Percentiles rank a stretch among this genome's conserved stretches.
phyloP scores from a whole-genome alignment of 2,113 vertebrate species.

The Tragelaphus buxtoni region DNA sequence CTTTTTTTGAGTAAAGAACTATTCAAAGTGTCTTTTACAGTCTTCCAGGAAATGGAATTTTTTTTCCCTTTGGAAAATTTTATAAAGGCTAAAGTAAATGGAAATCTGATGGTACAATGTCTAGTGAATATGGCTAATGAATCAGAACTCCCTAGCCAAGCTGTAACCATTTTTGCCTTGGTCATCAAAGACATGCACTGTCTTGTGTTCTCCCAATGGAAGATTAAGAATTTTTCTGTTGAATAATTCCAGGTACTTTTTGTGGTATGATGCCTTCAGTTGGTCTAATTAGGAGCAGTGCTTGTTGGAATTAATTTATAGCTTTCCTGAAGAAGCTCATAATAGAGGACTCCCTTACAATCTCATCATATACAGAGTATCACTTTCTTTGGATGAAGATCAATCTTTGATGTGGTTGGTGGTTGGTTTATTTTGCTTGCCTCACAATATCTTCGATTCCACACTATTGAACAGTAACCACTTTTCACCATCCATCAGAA shows the following conservation, averaged over 20 bases:
- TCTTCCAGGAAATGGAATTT: neutral
- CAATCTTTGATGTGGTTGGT: neutral
- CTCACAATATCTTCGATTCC: neutral
- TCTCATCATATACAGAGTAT: neutral
- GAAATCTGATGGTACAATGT: neutral
- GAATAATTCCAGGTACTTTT: neutral
- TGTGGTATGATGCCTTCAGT: neutral
- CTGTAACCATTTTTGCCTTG: neutral
- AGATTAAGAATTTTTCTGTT: neutral
- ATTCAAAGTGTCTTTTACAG: neutral
- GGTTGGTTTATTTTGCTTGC: neutral
- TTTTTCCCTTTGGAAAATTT: neutral
- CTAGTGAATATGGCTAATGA: neutral
- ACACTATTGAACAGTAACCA: neutral
- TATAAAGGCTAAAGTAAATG: neutral
- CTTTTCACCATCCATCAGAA: neutral
- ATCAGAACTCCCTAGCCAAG: neutral
- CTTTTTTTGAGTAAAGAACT: neutral
- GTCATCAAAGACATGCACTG: neutral
- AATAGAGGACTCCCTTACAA: neutral
- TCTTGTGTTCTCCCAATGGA: neutral
- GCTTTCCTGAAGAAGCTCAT: neutral
- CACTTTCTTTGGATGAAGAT: neutral
- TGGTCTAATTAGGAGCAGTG: fast-evolving
- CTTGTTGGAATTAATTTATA: neutral